phyloP scores from a whole-genome alignment of 2,888 invertebrate genomes.

The Leucoma salicis region DNA sequence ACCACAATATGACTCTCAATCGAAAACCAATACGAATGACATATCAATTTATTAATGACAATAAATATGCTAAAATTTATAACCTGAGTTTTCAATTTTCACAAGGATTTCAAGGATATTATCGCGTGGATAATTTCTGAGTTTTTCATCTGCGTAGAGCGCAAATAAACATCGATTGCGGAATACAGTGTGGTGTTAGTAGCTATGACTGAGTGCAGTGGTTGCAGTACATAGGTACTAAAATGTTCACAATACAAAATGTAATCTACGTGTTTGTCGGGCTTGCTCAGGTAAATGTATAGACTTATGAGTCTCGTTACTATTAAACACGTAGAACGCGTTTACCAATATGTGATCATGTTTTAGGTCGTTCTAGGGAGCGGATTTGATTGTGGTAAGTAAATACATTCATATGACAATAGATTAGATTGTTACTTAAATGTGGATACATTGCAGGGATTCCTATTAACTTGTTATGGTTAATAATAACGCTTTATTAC shows the following conservation, averaged over 20 bases:
- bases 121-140: slow-evolving; percentile 67
- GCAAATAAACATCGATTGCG: slow-evolving; percentile 47
- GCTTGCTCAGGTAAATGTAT: slow-evolving; percentile 51
- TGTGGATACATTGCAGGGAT: no score
- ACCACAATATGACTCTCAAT: no score
- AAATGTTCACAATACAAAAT: slow-evolving; percentile 34
- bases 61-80: slow-evolving; percentile 38
- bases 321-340: slow-evolving; percentile 10
- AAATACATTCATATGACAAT: no score
- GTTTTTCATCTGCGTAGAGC: slow-evolving; percentile 47
- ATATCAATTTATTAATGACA: slow-evolving; percentile 18
- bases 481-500: no score
- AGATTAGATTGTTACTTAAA: no score
- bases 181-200: slow-evolving; percentile 45
- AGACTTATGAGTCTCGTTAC: slow-evolving; percentile 14
- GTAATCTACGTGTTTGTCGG: slow-evolving; percentile 32
- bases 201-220: slow-evolving; percentile 42
- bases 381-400: slow-evolving; percentile 53
- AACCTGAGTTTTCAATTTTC: slow-evolving; percentile 30
- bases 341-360: slow-evolving; percentile 29
- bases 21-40: neutral
- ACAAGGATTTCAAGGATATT: slow-evolving; percentile 54
- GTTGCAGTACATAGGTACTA: slow-evolving; percentile 23
- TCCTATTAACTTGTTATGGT: no score
- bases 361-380: slow-evolving; percentile 50